Conservation (phyloP, 2,888 invertebrate genomes). For the Athalia cordata region DNA sequence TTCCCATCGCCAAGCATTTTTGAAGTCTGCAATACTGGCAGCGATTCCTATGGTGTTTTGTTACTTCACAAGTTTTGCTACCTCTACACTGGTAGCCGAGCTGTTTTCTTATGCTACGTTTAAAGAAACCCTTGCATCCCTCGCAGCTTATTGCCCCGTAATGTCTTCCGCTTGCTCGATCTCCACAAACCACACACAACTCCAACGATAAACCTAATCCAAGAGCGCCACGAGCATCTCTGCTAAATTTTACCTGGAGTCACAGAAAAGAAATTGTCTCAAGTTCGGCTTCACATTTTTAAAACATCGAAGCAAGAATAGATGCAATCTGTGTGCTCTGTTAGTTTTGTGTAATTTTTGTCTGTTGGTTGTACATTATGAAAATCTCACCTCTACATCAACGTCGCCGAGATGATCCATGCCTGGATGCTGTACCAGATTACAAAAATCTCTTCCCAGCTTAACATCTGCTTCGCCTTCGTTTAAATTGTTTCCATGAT, state of each 20-base stretch:
- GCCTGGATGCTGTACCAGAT: constrained; percentile 64
- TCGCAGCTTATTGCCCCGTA: constrained; percentile 96
- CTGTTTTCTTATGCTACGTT: constrained; percentile 97
- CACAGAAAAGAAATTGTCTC: background rate
- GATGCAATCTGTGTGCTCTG: background rate
- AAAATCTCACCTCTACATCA: constrained; percentile 65
- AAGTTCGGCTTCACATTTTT: no score
- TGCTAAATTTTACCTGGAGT: constrained; percentile 67
- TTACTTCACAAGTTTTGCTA: constrained; percentile 97
- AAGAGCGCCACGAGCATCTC: constrained; percentile 69
- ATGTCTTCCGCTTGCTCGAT: constrained; percentile 95
- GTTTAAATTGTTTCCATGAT: constrained; percentile 65
- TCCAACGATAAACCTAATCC: constrained; percentile 82
- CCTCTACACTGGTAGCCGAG: constrained; percentile 97
- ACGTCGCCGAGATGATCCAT: constrained; percentile 68
- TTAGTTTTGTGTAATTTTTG: background rate
- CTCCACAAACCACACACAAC: constrained; percentile 96
- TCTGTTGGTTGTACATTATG: background rate
- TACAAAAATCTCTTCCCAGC: constrained; percentile 66
- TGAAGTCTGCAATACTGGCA: constrained; percentile 99
- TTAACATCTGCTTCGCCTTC: constrained; percentile 68
- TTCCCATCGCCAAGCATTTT: constrained; percentile 97
- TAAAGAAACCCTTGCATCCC: constrained; percentile 99
- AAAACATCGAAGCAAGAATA: no score
- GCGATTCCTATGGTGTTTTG: constrained; percentile 98